Base-by-base conservation (phyloP, 2,113 vertebrate genomes). In the Nesospiza acunhae region DNA sequence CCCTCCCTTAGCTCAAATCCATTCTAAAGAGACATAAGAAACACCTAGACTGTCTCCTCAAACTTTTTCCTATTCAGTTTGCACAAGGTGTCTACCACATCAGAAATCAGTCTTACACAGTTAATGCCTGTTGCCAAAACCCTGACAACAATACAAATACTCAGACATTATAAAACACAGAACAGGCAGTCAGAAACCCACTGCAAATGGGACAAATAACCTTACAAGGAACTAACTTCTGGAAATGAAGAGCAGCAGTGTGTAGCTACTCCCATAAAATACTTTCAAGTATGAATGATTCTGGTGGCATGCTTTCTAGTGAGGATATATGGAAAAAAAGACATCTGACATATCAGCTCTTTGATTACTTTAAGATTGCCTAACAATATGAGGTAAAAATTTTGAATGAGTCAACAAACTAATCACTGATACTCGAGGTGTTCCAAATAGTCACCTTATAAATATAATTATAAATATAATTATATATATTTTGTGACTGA, bases 21-120 rank as follows among this genome's bases (percentile, higher is more conserved):
- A 20, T 85, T 49, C 70, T 67, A 18, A 35, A 58, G 10, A n/a
- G 8, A 30, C 5, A 4, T 2, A 60, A 37, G 24, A 66, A 85
- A 49, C 9, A 72, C 3, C 6, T 30, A 10, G 5, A 46, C 46
- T 39, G 53, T 50, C 52, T 56, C 21, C 15, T 74, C 10, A 68
- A 49, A 37, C 8, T 63, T 16, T 2, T 50, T 41, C 11, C 15
- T 84, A 35, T 83, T 22, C 30, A 33, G 15, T 86, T 80, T 55
- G 35, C 1, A 3, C 15, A 39, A 68, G 22, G 9, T 5, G 1
- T 26, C 53, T 47, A 42, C 33, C 35, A 26, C 0, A 0, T 39
- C 23, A 59, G 37, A 83, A 84, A 89, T n/a, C 21, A 15, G 19
- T 7, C n/a, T 49, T 62, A 39, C 2, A 50, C 2, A 50, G 16